Evolutionary conservation across 2,797 vertebrate species (phyloP), one percentile per base, ranked within the genome.

Genomic region (Moxostoma hubbsi): DNA sequence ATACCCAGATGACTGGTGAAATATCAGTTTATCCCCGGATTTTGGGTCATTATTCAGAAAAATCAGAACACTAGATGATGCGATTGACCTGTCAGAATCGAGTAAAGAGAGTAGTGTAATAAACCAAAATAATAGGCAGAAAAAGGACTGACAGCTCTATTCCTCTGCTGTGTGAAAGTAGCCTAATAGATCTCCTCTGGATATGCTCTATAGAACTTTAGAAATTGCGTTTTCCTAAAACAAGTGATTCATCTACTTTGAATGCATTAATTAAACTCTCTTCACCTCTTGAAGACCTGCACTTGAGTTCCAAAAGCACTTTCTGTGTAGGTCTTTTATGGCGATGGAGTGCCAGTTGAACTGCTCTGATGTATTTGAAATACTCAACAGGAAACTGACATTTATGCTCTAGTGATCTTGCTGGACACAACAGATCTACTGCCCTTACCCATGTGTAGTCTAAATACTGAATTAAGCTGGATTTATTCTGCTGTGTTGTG

Each of bases 401-500:
- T 36, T 4, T 36, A 36, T 36, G 36, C 4, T 36, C 36, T 36
- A 36, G 36, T 36, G 36, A 36, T 36, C 36, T 4, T 36, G 36
- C 36, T 36, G 36, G 36, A 36, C 36, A 36, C 36, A 36, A 36
- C 36, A 36, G 36, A 3, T 36, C 36, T 36, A 36, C 36, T 36
- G 36, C 36, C 36, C 36, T 36, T 36, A 36, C 36, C 36, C 36
- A 4, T 36, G 36, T 36, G 36, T 36, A 36, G 53, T 76, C 53
- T 51, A 70, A 68, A 54, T 62, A 65, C 18, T 68, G 46, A 43
- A 43, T 69, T 9, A 61, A 69, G 24, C 18, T 24, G 18, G 8
- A 51, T 7, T 5, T 69, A 24, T 45, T 78, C 46, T 74, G 10
- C 62, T 64, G 43, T 46, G 16, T 66, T 84, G 67, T 78, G 11